phyloP scores from a whole-genome alignment of 2,797 vertebrate species.

The Monodelphis domestica region DNA sequence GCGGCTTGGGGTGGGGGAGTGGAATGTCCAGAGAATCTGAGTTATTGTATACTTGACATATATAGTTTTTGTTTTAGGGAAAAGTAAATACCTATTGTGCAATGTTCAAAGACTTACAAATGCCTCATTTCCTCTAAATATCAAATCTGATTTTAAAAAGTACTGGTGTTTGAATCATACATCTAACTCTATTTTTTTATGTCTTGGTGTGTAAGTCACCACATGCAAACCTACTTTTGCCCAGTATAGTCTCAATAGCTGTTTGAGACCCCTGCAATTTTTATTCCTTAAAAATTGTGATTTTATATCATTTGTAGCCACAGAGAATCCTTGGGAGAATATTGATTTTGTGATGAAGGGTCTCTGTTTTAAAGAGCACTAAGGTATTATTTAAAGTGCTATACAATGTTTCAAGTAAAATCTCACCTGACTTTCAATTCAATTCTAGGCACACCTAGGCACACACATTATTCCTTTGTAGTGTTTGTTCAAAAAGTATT shows the following conservation, averaged over 20 bases:
- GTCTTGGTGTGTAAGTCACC: neutral
- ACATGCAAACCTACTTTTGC: neutral
- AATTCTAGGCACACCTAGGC: neutral
- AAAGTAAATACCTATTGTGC: neutral
- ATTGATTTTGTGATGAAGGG: neutral
- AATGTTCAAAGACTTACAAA: neutral
- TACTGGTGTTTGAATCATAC: neutral
- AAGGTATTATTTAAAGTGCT: neutral
- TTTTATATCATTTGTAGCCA: neutral
- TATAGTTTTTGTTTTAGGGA: neutral
- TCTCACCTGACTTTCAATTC: neutral
- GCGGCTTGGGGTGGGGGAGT: too few species aligned
- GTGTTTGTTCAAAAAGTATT: neutral
- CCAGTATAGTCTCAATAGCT: neutral
- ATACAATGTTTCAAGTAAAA: neutral
- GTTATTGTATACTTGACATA: neutral
- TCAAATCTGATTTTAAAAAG: neutral
- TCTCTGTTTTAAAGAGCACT: neutral
- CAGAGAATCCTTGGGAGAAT: neutral
- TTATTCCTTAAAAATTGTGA: neutral
- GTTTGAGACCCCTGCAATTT: too few species aligned
- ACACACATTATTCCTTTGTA: neutral
- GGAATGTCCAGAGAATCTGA: neutral
- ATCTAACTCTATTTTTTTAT: neutral
- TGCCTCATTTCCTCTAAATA: neutral